Evolutionary conservation across 35 echinoderm and acorn worm species (phyloP).

Genomic region (Apostichopus californicus): DNA sequence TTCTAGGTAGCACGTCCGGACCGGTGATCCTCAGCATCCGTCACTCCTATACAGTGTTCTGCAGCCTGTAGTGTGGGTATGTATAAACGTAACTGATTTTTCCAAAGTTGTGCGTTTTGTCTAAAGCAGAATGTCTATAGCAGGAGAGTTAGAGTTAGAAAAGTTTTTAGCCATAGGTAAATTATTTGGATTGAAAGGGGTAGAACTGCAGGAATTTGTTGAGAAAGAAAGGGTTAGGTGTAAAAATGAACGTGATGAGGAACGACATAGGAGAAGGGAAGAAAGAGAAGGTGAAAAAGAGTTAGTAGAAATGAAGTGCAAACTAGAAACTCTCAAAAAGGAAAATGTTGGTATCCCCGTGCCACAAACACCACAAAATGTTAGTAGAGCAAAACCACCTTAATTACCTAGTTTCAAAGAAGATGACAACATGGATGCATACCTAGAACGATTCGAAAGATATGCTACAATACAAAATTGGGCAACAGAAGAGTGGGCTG

Average conservation of each 20-base stretch:
- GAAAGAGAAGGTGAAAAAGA: conserved; percentile 2
- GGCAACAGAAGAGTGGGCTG: conserved; percentile 42
- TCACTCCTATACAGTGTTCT: no score
- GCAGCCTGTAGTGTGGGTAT: no score
- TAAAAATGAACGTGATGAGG: not conserved
- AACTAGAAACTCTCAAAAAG: not conserved
- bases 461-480: not conserved
- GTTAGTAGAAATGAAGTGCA: not conserved
- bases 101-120: no score
- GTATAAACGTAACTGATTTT: no score
- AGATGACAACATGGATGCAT: conserved; percentile 60
- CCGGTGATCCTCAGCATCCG: no score
- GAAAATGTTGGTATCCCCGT: not conserved
- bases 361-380: not conserved
- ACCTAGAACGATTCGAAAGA: conserved; percentile 45
- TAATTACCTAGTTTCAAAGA: conserved; percentile 19
- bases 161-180: not conserved
- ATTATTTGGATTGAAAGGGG: not conserved
- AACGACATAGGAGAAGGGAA: not conserved
- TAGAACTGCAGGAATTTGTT: not conserved
- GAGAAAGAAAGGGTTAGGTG: conserved; percentile 2
- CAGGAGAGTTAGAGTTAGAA: not conserved
- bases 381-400: not conserved
- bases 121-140: not conserved
- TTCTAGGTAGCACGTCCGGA: no score